These are phyloP conservation scores for Entomyzon cyanotis DNA, from an alignment of 2,113 vertebrate genomes.

Conservation along the genomic window DNA sequence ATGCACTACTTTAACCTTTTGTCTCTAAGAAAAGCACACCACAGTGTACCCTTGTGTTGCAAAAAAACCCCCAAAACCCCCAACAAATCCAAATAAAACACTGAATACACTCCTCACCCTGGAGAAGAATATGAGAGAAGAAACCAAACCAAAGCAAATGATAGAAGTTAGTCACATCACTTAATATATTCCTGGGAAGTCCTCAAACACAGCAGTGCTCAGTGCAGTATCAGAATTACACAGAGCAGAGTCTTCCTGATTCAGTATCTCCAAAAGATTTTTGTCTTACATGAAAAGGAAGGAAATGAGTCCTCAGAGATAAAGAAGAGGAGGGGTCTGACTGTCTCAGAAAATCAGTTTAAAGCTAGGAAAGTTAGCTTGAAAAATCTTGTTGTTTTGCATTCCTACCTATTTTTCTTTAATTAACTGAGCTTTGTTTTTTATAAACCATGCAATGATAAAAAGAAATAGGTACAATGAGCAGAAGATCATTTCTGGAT, in stretches of 20 bases:
- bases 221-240: neutral
- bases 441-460: neutral
- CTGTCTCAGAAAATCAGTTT: constrained; percentile 1
- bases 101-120: neutral
- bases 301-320: neutral
- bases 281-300: neutral
- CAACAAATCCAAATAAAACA: neutral
- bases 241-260: neutral
- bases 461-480: constrained; percentile 16
- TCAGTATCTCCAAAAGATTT: neutral
- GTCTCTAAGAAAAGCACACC: neutral
- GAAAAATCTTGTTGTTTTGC: neutral
- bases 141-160: neutral
- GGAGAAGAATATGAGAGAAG: neutral
- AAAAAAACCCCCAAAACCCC: neutral
- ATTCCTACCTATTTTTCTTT: neutral
- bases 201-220: neutral
- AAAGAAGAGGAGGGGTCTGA: neutral
- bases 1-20: neutral
- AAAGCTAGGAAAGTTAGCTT: neutral
- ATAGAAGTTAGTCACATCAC: neutral
- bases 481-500: neutral
- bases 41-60: neutral
- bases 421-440: neutral
- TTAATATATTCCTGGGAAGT: neutral